phyloP scores from a whole-genome alignment of 2,888 invertebrate genomes.

The Tipula lateralis region DNA sequence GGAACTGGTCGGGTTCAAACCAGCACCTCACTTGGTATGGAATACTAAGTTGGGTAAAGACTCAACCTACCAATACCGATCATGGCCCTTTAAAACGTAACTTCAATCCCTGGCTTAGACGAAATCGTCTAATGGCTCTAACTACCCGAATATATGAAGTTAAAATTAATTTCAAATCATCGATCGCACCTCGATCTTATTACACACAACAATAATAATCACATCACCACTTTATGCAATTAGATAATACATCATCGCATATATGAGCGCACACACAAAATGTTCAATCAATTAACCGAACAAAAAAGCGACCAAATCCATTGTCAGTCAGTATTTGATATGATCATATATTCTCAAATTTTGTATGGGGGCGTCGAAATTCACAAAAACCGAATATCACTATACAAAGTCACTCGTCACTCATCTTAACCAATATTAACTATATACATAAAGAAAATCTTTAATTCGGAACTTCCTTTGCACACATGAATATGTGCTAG shows the following conservation, averaged over 20 bases:
- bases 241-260: not conserved
- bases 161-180: too few species aligned
- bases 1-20: too few species aligned
- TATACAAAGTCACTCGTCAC: not conserved
- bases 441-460: not conserved
- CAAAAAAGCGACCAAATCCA: not conserved
- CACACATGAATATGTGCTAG: not conserved
- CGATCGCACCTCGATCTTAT: too few species aligned
- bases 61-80: too few species aligned
- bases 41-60: too few species aligned
- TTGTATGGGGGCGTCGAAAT: not conserved
- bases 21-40: too few species aligned
- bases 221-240: not conserved
- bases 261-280: not conserved
- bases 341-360: not conserved
- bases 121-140: too few species aligned
- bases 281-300: not conserved
- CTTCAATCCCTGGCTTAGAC: too few species aligned
- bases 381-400: not conserved
- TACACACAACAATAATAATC: not conserved
- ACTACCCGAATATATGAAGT: too few species aligned
- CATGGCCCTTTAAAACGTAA: too few species aligned
- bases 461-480: slow-evolving; percentile 6
- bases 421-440: not conserved
- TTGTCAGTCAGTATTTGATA: not conserved